Percentiles rank a stretch among this genome's conserved stretches.
These are phyloP conservation scores for Saimiri boliviensis DNA, from an alignment of 2,113 vertebrate species.

Conservation along the genomic window DNA sequence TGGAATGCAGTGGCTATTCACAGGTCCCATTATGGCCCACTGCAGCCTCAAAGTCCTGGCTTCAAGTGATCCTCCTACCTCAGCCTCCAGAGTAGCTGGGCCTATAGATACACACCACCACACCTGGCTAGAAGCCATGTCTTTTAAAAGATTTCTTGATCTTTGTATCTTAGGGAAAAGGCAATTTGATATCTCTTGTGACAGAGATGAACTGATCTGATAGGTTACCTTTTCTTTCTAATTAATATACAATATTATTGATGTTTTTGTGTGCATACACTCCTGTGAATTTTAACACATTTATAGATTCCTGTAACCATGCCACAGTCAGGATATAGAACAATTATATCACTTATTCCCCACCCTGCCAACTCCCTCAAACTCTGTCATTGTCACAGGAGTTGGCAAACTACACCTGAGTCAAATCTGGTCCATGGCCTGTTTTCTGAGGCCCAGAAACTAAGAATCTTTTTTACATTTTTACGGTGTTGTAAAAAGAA, in stretches of 20 bases:
- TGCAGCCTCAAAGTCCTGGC: neutral
- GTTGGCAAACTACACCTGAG: neutral
- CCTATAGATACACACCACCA: neutral
- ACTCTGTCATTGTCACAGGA: neutral
- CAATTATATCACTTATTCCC: neutral
- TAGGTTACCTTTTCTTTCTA: neutral
- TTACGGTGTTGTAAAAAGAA: conserved; percentile 18
- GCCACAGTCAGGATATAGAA: neutral
- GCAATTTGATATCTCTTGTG: neutral
- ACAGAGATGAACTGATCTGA: conserved; percentile 18
- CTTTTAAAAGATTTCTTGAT: conserved; percentile 49
- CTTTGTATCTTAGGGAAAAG: conserved; percentile 12
- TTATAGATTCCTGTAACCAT: neutral
- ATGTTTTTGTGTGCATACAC: neutral
- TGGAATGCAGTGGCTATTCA: neutral
- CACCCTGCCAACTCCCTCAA: neutral
- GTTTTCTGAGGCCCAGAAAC: neutral
- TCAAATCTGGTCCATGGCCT: neutral
- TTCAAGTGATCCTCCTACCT: neutral
- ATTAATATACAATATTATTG: conserved; percentile 24
- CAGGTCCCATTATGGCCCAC: neutral
- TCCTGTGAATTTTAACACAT: neutral
- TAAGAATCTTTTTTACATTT: conserved; percentile 1
- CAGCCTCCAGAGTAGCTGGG: neutral
- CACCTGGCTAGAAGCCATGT: neutral